Conservation (phyloP, 1,140 invertebrate genomes). For the Goniozus legneri region DNA sequence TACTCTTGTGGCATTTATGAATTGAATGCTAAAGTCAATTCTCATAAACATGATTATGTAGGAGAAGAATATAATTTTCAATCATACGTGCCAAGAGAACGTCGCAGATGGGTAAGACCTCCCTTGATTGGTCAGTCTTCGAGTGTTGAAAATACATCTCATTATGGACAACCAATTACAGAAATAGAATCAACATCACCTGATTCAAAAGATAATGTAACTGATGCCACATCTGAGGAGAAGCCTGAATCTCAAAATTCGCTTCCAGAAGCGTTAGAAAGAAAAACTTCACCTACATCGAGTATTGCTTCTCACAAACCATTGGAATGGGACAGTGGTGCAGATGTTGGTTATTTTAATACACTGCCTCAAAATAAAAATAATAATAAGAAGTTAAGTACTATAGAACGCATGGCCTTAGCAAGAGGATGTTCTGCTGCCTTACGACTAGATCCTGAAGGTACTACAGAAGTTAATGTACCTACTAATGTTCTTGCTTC, state of each 20-base stretch:
- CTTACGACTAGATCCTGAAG: constrained; percentile 49
- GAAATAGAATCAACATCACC: constrained; percentile 25
- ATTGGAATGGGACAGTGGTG: constrained; percentile 74
- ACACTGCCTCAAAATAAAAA: constrained; percentile 41
- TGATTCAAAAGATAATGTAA: constrained; percentile 16
- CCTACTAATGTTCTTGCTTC: constrained; percentile 9
- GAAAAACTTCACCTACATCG: constrained; percentile 58
- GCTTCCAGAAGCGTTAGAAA: constrained; percentile 21
- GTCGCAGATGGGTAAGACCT: constrained; percentile 43
- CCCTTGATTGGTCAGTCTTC: constrained; percentile 43
- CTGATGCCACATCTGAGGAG: constrained; percentile 29
- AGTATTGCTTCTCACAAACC: constrained; percentile 64
- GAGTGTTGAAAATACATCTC: constrained; percentile 19
- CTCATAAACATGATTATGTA: constrained; percentile 21
- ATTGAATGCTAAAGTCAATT: constrained; percentile 23
- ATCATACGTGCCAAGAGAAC: constrained; percentile 34
- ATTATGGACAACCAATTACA: constrained; percentile 24
- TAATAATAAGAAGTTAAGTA: constrained; percentile 53
- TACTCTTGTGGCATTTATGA: constrained; percentile 38
- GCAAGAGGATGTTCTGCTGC: constrained; percentile 41
- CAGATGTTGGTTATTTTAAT: constrained; percentile 71
- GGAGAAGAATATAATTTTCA: constrained; percentile 29
- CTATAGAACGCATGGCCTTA: constrained; percentile 60
- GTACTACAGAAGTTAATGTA: constrained; percentile 35
- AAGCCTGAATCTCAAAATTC: constrained; percentile 28